phyloP scores from a whole-genome alignment of 2,888 invertebrate genomes.

The Rhopalosiphum nymphaeae region DNA sequence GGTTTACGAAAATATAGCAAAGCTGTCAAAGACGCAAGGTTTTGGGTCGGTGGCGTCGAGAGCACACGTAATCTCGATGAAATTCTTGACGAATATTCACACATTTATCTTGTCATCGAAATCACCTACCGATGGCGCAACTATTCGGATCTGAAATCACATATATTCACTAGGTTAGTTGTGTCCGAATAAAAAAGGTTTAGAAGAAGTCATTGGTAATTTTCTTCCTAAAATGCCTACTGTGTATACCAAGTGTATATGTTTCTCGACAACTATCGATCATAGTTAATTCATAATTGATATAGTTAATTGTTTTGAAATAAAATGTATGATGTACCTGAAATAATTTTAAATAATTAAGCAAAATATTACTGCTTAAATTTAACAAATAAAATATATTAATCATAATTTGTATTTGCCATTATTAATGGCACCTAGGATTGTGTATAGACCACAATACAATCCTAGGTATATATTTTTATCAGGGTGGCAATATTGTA shows the following conservation, averaged over 20 bases:
- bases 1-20: not conserved
- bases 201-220: not conserved
- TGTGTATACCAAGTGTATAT: too few species aligned
- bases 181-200: not conserved
- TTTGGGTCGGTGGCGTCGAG: not conserved
- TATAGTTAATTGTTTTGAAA: not conserved
- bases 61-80: not conserved
- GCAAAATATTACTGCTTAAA: not conserved
- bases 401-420: too few species aligned
- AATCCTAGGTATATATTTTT: conserved; percentile 43
- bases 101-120: conserved; percentile 2
- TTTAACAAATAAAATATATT: not conserved
- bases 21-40: not conserved
- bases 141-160: not conserved
- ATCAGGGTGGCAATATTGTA: too few species aligned
- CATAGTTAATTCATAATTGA: too few species aligned
- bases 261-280: not conserved
- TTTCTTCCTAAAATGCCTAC: too few species aligned
- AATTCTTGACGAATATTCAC: not conserved
- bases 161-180: not conserved
- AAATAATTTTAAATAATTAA: too few species aligned
- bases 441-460: too few species aligned
- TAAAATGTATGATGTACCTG: not conserved
- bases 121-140: not conserved
- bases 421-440: too few species aligned